Conservation (phyloP, 1,140 invertebrate species). For the Anagrus nilaparvatae region DNA sequence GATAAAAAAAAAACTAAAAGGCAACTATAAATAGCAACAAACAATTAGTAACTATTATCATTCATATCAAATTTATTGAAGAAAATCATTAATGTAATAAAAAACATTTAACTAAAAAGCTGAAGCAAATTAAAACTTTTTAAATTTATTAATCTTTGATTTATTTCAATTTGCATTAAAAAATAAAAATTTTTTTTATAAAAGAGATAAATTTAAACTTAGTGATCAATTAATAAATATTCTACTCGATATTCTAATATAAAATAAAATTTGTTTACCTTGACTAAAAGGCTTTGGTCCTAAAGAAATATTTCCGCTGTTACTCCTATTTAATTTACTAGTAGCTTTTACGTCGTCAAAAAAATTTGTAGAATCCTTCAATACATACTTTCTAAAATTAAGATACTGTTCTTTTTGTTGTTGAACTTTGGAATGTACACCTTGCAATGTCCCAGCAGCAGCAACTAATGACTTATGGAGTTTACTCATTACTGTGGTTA, state of each 20-base stretch:
- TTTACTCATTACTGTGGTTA: constrained; percentile 61
- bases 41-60: not conserved
- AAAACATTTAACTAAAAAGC: no score
- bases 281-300: constrained; percentile 51
- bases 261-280: constrained; percentile 22
- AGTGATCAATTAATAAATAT: no score
- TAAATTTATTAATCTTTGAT: no score
- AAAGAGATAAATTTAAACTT: no score
- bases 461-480: constrained; percentile 78
- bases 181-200: constrained; percentile 9
- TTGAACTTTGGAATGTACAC: constrained; percentile 63
- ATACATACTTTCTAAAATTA: constrained; percentile 64
- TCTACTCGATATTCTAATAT: no score
- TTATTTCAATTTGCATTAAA: constrained; percentile 6
- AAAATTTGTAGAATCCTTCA: constrained; percentile 69
- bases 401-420: constrained; percentile 75
- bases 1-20: not conserved
- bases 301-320: constrained; percentile 35
- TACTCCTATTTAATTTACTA: constrained; percentile 27
- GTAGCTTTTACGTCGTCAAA: constrained; percentile 50
- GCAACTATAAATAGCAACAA: no score
- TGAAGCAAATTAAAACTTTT: no score
- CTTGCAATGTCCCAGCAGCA: constrained; percentile 71
- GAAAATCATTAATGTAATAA: constrained; percentile 1
- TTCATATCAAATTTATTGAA: not conserved